These are phyloP conservation scores for Syngnathus floridae DNA, from an alignment of 2,113 vertebrate species.

Conservation along the genomic window DNA sequence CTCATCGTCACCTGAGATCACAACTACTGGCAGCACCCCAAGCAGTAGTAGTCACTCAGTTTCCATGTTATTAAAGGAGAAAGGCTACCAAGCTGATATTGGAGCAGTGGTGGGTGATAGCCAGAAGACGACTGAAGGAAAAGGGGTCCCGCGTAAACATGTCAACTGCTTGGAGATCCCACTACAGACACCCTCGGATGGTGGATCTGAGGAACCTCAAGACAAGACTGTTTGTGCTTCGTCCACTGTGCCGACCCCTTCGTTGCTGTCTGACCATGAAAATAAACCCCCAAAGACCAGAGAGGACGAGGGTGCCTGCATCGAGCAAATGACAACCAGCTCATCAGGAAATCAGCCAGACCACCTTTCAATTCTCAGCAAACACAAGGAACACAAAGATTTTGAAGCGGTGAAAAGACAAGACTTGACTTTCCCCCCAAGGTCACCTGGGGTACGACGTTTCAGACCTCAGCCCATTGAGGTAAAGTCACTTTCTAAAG, in stretches of 20 bases:
- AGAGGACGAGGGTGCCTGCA: conserved; percentile 18
- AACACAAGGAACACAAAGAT: conserved; percentile 38
- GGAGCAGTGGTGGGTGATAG: conserved; percentile 64
- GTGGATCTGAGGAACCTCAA: conserved; percentile 33
- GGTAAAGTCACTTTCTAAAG: conserved; percentile 60
- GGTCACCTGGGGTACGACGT: conserved; percentile 51
- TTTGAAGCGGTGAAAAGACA: conserved; percentile 58
- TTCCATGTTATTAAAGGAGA: conserved; percentile 73
- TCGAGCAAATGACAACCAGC: conserved; percentile 21
- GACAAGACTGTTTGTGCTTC: conserved; percentile 48
- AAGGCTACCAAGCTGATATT: conserved; percentile 76
- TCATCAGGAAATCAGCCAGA: conserved; percentile 18
- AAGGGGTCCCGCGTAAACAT: conserved; percentile 55
- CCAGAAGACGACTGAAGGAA: conserved; percentile 31
- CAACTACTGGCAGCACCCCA: not conserved
- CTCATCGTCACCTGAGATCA: conserved; percentile 36
- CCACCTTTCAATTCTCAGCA: conserved; percentile 19
- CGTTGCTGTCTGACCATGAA: conserved; percentile 16
- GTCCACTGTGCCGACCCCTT: conserved; percentile 28
- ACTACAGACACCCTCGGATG: conserved; percentile 56
- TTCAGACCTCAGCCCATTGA: conserved; percentile 60
- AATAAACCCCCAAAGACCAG: conserved; percentile 24
- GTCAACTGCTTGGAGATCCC: conserved; percentile 72
- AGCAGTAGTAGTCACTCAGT: conserved; percentile 63
- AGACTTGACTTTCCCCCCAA: conserved; percentile 56